Conservation (phyloP, 2,797 vertebrate species). For the Chiroxiphia lanceolata region DNA sequence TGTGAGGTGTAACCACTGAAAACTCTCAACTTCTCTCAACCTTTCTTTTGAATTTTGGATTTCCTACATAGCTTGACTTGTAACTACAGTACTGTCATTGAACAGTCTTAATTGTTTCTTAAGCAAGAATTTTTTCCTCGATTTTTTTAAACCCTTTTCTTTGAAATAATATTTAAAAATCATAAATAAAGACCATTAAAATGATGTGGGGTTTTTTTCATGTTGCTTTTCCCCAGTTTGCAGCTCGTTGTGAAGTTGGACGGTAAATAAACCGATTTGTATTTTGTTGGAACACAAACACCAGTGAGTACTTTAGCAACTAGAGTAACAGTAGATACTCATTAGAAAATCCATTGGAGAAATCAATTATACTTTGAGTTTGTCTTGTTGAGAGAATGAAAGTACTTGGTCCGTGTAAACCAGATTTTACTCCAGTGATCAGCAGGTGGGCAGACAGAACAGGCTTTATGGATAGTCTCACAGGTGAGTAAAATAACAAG, state of each 20-base stretch:
- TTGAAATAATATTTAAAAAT: background rate
- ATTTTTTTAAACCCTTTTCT: background rate
- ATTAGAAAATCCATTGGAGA: constrained; percentile 62
- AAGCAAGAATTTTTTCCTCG: fast-evolving
- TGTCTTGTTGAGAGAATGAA: constrained; percentile 38
- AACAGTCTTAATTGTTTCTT: background rate
- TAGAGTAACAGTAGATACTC: constrained; percentile 33
- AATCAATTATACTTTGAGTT: constrained; percentile 63
- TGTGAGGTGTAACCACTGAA: background rate
- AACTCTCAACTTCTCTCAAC: background rate
- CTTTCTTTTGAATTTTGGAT: background rate
- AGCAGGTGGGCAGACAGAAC: constrained; percentile 29
- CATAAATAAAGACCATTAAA: background rate
- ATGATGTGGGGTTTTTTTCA: background rate
- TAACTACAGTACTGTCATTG: background rate
- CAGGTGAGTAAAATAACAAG: constrained; percentile 10
- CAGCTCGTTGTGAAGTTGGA: background rate
- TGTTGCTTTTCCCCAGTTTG: background rate
- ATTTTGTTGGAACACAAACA: constrained; percentile 48
- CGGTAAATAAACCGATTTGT: constrained; percentile 31
- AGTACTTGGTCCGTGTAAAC: background rate
- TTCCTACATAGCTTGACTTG: background rate
- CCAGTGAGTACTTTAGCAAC: constrained; percentile 17
- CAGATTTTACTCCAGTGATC: background rate
- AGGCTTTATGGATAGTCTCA: constrained; percentile 6